These are phyloP conservation scores for Euplexia lucipara DNA, from an alignment of 2,888 invertebrate genomes.

Conservation along the genomic window DNA sequence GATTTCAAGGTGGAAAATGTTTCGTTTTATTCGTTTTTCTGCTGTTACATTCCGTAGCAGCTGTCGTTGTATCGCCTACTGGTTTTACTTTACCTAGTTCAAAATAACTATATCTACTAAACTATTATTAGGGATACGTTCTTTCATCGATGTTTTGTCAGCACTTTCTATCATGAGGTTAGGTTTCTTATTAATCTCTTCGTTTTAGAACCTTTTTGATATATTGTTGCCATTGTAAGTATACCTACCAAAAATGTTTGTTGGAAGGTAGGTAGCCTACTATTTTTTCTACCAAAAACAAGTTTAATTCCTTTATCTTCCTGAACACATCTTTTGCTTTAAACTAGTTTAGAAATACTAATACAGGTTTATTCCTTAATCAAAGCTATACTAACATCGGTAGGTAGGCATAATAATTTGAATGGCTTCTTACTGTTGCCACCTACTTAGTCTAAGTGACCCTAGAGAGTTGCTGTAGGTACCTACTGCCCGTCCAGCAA, in stretches of 20 bases:
- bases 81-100: conserved; percentile 6
- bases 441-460: too few species aligned
- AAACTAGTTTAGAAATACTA: background rate
- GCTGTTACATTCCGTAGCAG: conserved; percentile 55
- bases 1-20: conserved; percentile 84
- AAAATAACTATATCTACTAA: conserved; percentile 2
- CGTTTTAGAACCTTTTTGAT: background rate
- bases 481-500: too few species aligned
- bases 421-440: too few species aligned
- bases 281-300: background rate
- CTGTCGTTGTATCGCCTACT: conserved; percentile 59
- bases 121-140: conserved; percentile 1
- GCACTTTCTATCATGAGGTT: background rate
- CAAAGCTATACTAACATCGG: too few species aligned
- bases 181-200: background rate
- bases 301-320: background rate
- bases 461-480: too few species aligned
- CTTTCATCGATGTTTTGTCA: background rate
- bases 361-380: too few species aligned
- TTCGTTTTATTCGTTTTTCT: conserved; percentile 71
- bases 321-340: background rate
- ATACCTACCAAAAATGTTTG: too few species aligned
- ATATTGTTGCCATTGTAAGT: background rate
- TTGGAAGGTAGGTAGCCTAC: too few species aligned
- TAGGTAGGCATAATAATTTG: too few species aligned